Percentiles rank a stretch among this genome's conserved stretches.
Conservation (phyloP, 2,113 vertebrate genomes). For the Chitala chitala region DNA sequence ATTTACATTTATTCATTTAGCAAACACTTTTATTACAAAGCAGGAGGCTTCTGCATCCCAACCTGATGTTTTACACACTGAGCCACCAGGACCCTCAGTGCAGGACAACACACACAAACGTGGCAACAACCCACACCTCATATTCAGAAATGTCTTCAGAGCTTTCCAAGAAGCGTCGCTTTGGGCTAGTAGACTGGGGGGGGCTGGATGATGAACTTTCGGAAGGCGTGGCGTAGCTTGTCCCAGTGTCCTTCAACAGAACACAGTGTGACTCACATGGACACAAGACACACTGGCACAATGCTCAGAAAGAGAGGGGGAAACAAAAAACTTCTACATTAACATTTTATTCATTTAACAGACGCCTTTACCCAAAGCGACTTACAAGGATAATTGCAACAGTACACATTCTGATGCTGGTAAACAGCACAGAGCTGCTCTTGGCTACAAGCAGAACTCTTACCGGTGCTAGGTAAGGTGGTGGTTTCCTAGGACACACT, state of each 20-base stretch:
- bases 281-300: slow-evolving; percentile 16
- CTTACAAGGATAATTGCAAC: too few species aligned
- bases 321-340: too few species aligned
- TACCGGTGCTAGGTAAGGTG: slow-evolving; percentile 61
- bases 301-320: neutral
- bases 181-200: slow-evolving; percentile 50
- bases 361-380: too few species aligned
- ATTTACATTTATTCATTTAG: too few species aligned
- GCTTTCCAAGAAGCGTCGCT: slow-evolving; percentile 46
- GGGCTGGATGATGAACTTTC: slow-evolving; percentile 39
- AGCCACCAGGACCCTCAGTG: too few species aligned
- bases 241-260: slow-evolving; percentile 46
- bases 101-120: too few species aligned
- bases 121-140: slow-evolving; percentile 28
- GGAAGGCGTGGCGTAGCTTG: slow-evolving; percentile 39
- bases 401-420: neutral
- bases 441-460: too few species aligned
- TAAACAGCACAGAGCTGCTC: too few species aligned
- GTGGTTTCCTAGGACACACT: slow-evolving; percentile 61
- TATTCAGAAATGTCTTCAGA: slow-evolving; percentile 31
- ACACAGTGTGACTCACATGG: neutral
- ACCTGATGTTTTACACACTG: too few species aligned
- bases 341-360: too few species aligned
- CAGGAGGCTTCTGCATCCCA: too few species aligned
- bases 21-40: too few species aligned